Evolutionary conservation across 2,113 vertebrate genomes (phyloP).

Genomic region (Campylorhamphus procurvoides): DNA sequence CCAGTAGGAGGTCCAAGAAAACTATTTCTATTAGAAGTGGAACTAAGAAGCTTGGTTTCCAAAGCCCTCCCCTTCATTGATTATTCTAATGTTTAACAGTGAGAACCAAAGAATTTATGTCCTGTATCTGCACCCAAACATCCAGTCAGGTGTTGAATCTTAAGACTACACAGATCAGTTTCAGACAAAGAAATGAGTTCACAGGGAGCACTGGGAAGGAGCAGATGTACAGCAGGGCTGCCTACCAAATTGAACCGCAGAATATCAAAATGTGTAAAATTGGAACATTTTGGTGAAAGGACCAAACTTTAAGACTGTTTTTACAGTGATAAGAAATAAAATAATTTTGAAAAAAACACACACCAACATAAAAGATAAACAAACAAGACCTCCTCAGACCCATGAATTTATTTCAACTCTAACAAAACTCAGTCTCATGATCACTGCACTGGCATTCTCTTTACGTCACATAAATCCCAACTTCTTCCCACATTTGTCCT

Average conservation of each 20-base stretch:
- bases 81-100: not conserved
- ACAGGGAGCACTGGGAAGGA: not conserved
- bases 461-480: not conserved
- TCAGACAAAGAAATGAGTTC: not conserved
- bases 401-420: not conserved
- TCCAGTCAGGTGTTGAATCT: not conserved
- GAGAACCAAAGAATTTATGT: not conserved
- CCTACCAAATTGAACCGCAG: not conserved
- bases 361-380: not conserved
- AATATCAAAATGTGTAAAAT: not conserved
- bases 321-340: not conserved
- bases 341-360: not conserved
- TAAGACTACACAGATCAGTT: not conserved
- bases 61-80: not conserved
- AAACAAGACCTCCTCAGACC: fast-evolving
- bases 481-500: not conserved
- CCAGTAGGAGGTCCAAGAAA: not conserved
- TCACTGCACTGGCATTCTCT: not conserved
- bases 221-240: not conserved
- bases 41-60: not conserved
- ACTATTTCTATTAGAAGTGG: not conserved
- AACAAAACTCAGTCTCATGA: not conserved
- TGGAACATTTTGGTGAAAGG: not conserved
- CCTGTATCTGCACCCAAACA: not conserved
- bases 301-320: not conserved